Percentiles rank a stretch among this genome's conserved stretches.
phyloP scores from a whole-genome alignment of 2,113 vertebrate species.

The Nipponia nippon region DNA sequence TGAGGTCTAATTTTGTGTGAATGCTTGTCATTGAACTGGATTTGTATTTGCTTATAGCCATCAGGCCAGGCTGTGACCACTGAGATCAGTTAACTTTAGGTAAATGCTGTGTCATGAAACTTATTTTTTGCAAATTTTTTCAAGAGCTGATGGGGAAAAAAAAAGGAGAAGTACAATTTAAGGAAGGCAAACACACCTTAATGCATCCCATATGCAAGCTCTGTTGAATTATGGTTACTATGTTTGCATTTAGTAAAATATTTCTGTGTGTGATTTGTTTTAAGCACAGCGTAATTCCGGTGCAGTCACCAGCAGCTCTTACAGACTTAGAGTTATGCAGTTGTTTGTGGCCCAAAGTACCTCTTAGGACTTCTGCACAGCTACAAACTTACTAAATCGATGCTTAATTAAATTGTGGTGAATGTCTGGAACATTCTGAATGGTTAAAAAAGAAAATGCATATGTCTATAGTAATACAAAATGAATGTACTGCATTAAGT shows the following conservation, averaged over 20 bases:
- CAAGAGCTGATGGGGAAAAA: neutral
- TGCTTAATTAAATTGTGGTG: neutral
- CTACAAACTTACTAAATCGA: neutral
- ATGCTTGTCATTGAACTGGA: neutral
- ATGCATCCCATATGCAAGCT: neutral
- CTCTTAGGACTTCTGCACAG: neutral
- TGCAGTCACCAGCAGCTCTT: neutral
- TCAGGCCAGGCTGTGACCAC: neutral
- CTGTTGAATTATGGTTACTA: neutral
- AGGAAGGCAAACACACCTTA: neutral
- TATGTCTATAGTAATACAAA: neutral
- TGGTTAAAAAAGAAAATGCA: neutral
- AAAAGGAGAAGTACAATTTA: neutral
- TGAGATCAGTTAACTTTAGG: neutral
- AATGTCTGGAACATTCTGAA: neutral
- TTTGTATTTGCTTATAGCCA: neutral
- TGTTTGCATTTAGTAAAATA: neutral
- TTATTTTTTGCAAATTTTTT: neutral
- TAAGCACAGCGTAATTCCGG: neutral
- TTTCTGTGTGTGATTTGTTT: neutral
- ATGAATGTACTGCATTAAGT: neutral
- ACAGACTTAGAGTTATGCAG: neutral
- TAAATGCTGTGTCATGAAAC: neutral
- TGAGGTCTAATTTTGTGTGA: neutral
- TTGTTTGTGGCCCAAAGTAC: neutral